Evolutionary conservation across 1,140 invertebrate species (phyloP), one percentile per base, ranked within the genome.

Genomic region (Camponotus pennsylvanicus): DNA sequence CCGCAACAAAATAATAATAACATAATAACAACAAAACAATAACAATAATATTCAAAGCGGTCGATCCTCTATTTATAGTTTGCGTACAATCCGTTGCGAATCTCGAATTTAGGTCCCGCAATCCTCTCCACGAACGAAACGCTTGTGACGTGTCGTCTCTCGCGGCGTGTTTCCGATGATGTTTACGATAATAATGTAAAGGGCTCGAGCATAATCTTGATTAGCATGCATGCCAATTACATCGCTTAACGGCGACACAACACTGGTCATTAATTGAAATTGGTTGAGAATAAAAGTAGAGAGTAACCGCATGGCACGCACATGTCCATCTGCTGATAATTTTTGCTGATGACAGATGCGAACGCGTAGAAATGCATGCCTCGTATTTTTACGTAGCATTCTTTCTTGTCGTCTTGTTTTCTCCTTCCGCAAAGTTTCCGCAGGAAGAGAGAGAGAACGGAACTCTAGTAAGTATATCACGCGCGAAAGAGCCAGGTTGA

Each of bases 391-490:
- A 21, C 7, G 45, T 49, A 49, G 45, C 49, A 18, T 42, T n/a
- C 52, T 13, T 21, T 27, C 63, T 59, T 37, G 3, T n/a, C 40
- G 27, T 61, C 15, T 49, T 15, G 69, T 63, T 83, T 82, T 34
- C 27, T 66, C 3, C 7, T 59, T 59, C 40, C 40, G 40, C 27
- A 45, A 71, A 73, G 27, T 61, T 83, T 45, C 11, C 79, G 55
- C 55, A 45, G 45, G 32, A 45, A 80, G 45, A 3, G 13, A 45
- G 11, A 49, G 45, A 52, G 49, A 70, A 80, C 66, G 37, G 69
- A 73, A 63, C 27, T 52, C 3, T 52, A 83, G 79, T 61, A 75
- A 75, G 55, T 73, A 75, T 61, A 69, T 61, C 69, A 73, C 40
- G 49, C n/a, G 37, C 8, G 55, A 37, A 77, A 42, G 18, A 21